phyloP scores from a whole-genome alignment of 2,797 vertebrate species.

The Typhlichthys subterraneus region DNA sequence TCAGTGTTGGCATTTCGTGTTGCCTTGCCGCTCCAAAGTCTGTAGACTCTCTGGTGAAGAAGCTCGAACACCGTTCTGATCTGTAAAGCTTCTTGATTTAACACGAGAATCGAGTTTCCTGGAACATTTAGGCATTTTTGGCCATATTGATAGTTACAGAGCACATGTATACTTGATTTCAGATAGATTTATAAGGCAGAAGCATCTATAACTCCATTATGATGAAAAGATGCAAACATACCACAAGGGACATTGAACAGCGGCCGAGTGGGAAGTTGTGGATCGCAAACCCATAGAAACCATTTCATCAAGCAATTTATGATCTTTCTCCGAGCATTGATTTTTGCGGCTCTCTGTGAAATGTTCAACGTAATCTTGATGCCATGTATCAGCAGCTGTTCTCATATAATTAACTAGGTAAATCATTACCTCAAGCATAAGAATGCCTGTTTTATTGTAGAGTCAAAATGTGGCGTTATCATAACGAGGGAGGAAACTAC shows the following conservation, averaged over 20 bases:
- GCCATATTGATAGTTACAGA: constrained; percentile 36
- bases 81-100: constrained; percentile 63
- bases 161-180: constrained; percentile 58
- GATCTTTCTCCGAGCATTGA: constrained; percentile 50
- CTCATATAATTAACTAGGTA: constrained; percentile 67
- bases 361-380: constrained; percentile 48
- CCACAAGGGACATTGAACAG: constrained; percentile 57
- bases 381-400: constrained; percentile 25
- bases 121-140: constrained; percentile 62
- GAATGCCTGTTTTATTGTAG: constrained; percentile 11
- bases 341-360: constrained; percentile 42
- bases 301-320: constrained; percentile 56
- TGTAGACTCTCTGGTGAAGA: constrained; percentile 29
- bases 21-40: constrained; percentile 32
- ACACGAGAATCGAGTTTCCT: constrained; percentile 48
- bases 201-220: constrained; percentile 66
- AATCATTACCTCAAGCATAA: constrained; percentile 49
- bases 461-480: constrained; percentile 31
- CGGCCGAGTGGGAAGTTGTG: constrained; percentile 58
- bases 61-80: constrained; percentile 44
- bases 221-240: constrained; percentile 67
- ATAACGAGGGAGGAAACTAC: constrained; percentile 15
- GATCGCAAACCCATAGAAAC: constrained; percentile 47
- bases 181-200: constrained; percentile 58
- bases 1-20: constrained; percentile 48